Conservation (phyloP, 92 coral and sea anemone species). For the Parazoanthus darwini region DNA sequence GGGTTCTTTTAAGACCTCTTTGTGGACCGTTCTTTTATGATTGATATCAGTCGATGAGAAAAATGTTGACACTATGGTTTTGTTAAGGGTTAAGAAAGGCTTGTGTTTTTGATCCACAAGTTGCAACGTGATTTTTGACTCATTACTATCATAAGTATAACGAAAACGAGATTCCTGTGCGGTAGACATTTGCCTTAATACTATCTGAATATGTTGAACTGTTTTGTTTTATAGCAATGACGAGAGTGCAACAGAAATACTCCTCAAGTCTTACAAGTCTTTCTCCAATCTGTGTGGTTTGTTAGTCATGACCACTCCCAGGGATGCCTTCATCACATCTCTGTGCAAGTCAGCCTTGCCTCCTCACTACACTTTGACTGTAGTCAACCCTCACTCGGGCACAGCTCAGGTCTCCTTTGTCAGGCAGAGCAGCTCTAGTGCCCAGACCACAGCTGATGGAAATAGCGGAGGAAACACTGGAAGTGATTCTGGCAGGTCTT, state of each 20-base stretch:
- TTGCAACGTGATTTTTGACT: too few relatives aligned
- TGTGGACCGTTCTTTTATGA: neutral
- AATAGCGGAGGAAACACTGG: constrained; percentile 59
- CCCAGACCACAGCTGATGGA: constrained; percentile 57
- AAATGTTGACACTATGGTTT: too few relatives aligned
- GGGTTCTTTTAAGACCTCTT: neutral
- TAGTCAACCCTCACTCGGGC: constrained; percentile 91
- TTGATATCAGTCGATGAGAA: too few relatives aligned
- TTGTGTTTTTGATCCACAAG: too few relatives aligned
- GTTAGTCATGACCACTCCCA: constrained; percentile 83
- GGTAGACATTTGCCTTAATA: neutral
- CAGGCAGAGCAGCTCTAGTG: constrained; percentile 62
- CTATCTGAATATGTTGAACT: neutral
- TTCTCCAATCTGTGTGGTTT: constrained; percentile 92
- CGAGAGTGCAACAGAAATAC: constrained; percentile 87
- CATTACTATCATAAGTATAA: too few relatives aligned
- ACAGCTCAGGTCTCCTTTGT: constrained; percentile 85
- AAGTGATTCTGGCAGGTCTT: constrained; percentile 56
- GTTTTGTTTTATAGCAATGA: constrained; percentile 71
- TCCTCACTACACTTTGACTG: constrained; percentile 94
- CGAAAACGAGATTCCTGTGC: neutral
- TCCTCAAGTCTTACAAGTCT: constrained; percentile 87
- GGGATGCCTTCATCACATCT: constrained; percentile 97
- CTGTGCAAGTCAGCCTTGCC: constrained; percentile 97
- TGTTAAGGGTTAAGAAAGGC: too few relatives aligned